These are phyloP conservation scores for Amphiduros pacificus DNA, from an alignment of 2,888 invertebrate genomes.

Conservation along the genomic window DNA sequence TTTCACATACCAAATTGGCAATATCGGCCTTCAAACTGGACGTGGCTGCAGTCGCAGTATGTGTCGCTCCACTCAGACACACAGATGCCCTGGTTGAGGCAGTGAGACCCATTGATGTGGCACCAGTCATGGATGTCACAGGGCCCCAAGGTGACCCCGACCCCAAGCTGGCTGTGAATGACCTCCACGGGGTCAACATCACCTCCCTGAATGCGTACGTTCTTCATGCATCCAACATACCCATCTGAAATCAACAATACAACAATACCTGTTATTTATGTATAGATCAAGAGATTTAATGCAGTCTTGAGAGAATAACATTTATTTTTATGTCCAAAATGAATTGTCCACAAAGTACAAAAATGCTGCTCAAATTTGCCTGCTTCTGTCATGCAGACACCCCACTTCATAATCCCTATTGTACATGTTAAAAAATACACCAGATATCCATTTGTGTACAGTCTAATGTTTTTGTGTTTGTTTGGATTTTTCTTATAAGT, in stretches of 20 bases:
- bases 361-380: no score
- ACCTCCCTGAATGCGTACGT: slow-evolving; percentile 47
- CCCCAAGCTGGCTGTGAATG: slow-evolving; percentile 39
- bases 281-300: no score
- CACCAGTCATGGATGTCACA: slow-evolving; percentile 52
- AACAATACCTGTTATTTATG: no score
- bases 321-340: no score
- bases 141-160: slow-evolving; percentile 49
- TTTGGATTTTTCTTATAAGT: no score
- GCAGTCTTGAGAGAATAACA: no score
- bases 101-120: slow-evolving; percentile 55
- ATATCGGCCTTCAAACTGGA: slow-evolving; percentile 89
- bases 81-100: slow-evolving; percentile 89
- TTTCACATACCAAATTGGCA: slow-evolving; percentile 77
- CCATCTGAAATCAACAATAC: slow-evolving; percentile 32
- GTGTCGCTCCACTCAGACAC: slow-evolving; percentile 82
- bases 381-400: no score
- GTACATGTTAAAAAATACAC: no score
- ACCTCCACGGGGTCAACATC: slow-evolving; percentile 52
- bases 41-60: slow-evolving; percentile 86
- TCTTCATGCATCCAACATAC: slow-evolving; percentile 58
- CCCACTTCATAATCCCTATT: no score
- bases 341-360: no score
- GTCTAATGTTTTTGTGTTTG: no score
- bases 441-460: no score